Evolutionary conservation across 1,140 invertebrate species (phyloP), one percentile per base, ranked within the genome.

Genomic region (Globodera ellingtonae): DNA sequence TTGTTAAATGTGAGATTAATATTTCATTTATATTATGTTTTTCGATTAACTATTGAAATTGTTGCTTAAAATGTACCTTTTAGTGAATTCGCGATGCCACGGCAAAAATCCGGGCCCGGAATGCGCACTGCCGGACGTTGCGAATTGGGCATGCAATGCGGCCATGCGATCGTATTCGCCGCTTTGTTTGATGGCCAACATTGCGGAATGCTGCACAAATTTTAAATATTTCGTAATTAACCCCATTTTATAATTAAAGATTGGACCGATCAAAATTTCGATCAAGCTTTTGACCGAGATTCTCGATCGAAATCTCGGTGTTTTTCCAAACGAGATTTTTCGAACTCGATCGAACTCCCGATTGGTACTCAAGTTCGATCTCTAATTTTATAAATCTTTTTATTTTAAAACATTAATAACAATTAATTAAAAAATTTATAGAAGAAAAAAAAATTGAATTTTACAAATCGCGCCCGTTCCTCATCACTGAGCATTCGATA

Each of bases 151-250:
- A 79, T 85, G 84, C 15, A 85, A 67, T 50, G 74, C 75, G 21
- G 83, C 80, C 4, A 89, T 72, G 71, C 88, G 70, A 69, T 89
- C 88, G 65, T 88, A 89, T 70, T 88, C 87, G 62, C 87, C 87
- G 67, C 78, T 88, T 18, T 83, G 75, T 75, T 91, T 91, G 18
- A 91, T 79, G 65, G 82, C 75, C 18, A 85, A 85, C 6, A 91
- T 15, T 9, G 90, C 90, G 47, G 83, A 81, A 80, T 91, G 90
- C 75, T 77, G 35, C 6, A 44, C 9, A 35, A 70, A 24, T 69
- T 52, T 52, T n/a, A n/a, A 52, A 10, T 52, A 52, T 52, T 52
- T 35, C 35, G 35, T 35, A 35, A 35, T 35, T 35, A 35, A 35
- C 0, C 3, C 35, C 35, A 35, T 35, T 35, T 35, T 35, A 35